Percentiles rank a stretch among this genome's conserved stretches.
phyloP scores from a whole-genome alignment of 2,797 vertebrate genomes.

The Oophaga sylvatica region DNA sequence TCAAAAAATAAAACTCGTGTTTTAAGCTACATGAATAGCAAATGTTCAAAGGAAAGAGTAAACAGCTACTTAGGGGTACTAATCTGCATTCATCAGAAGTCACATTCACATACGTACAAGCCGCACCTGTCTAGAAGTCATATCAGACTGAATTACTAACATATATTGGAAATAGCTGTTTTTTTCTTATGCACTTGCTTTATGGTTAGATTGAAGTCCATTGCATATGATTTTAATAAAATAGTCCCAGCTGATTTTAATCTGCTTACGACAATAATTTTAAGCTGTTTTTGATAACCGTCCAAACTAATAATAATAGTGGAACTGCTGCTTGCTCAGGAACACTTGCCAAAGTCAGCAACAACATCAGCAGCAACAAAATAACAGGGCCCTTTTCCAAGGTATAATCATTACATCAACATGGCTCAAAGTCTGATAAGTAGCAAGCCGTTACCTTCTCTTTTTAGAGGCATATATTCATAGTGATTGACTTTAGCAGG shows the following conservation, averaged over 20 bases:
- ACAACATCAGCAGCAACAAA: constrained; percentile 27
- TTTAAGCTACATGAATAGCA: constrained; percentile 8
- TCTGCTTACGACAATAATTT: constrained; percentile 42
- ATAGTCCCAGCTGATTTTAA: constrained; percentile 32
- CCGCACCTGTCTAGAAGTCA: neutral
- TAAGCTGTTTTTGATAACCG: constrained; percentile 37
- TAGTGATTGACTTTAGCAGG: neutral
- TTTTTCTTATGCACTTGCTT: neutral
- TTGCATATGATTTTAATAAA: constrained; percentile 40
- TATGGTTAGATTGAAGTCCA: constrained; percentile 1
- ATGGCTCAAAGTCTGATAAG: neutral
- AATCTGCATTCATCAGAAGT: neutral
- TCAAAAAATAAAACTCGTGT: neutral
- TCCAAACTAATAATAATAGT: constrained; percentile 36
- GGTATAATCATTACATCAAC: constrained; percentile 28
- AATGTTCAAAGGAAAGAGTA: neutral
- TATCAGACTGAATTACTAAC: neutral
- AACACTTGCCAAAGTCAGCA: constrained; percentile 36
- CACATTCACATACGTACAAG: constrained; percentile 9
- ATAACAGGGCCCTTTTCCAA: constrained; percentile 37
- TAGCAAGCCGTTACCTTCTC: neutral
- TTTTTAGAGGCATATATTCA: neutral
- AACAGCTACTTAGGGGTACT: neutral
- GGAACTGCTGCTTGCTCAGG: neutral
- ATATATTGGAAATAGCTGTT: neutral